Evolutionary conservation across 2,888 invertebrate genomes (phyloP), one percentile per base, ranked within the genome.

Genomic region (Hypolimnas misippus): DNA sequence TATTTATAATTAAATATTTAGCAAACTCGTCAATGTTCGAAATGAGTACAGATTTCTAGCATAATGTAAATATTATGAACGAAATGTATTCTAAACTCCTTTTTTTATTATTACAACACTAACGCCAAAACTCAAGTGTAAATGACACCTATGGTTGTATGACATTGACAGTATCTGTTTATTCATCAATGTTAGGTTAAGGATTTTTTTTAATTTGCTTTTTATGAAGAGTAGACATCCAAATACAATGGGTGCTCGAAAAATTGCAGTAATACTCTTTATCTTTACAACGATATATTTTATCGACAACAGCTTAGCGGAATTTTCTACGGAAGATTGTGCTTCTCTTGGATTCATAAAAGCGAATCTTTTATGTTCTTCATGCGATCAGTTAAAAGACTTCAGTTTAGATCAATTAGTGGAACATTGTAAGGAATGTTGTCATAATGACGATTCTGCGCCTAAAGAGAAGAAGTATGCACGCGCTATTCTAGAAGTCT

Each of bases 401-500:
- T 97, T 95, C 82, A 93, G 94, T 63, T 88, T 98, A 65, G 93
- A 93, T 53, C 88, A 94, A 58, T 84, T 96, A 70, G 93, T 95
- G 61, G 93, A 93, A 12, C 94, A 94, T 70, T 98, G 98, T 74
- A 93, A 94, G 63, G 94, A 96, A 82, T 98, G 98, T 77, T 97
- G 97, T 79, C 94, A 96, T 66, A 93, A 94, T 70, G 96, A 97
- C 78, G 94, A 95, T 70, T 91, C 93, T 42, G 93, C 93, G 5
- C 93, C 94, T 1, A 93, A 93, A 10, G 90, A 93, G 58, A 96
- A 96, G 89, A 95, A 95, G 63, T 99, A 98, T 84, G 96, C 98
- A 0, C 96, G 95, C 81, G 99, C 98, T 0, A 94, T 97, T 63
- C 92, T 99, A 44, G 98, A 98, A 93, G 98, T 99, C 5, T 99